Evolutionary conservation across 37 sponge, comb jelly and placozoan genomes (phyloP), one percentile per base, ranked within the genome.

Genomic region (Amphimedon queenslandica): DNA sequence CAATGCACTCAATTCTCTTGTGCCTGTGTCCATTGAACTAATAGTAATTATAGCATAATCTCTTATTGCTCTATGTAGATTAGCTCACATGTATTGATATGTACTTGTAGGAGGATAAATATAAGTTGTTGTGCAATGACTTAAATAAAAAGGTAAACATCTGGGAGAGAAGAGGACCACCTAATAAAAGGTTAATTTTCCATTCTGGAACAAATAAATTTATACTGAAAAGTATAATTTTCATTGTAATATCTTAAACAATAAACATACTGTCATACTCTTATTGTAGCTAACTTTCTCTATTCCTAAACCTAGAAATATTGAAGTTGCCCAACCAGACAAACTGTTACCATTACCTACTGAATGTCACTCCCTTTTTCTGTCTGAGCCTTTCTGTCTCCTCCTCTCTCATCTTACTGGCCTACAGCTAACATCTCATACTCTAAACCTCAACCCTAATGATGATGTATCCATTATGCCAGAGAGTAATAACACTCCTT

Each of bases 331-430:
- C 4, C 23, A 27, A 5, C 30, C 5, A 41, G 47, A 42, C 24
- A 41, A 13, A 8, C 38, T 39, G 11, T 18, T 23, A 33, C 67
- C 18, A 16, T 27, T 37, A 4, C 5, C 4, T 28, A 30, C 18
- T 37, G 28, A 28, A 13, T 39, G 5, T 10, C 55, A 38, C 21
- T n/a, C 2, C 20, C 24, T 61, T 33, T 5, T 40, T 39, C 32
- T 8, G 43, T 91, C 92, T 30, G 75, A 86, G 32, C 78, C 79
- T 0, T 78, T 91, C 70, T 85, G 77, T 37, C 67, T 56, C 3
- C 83, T 91, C 5, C 68, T 91, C 28, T 42, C 92, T 34, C 87
- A 91, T 63, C 55, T 91, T 30, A 91, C 92, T 56, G 87, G 87
- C 8, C 63, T 91, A 31, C 79, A 85, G 18, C 83, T 91, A 13